A percentile compares a stretch with the other conserved stretches of the same genome.
Evolutionary conservation across 2,888 invertebrate species (phyloP).

Genomic region (Noctuana brunneofusca): DNA sequence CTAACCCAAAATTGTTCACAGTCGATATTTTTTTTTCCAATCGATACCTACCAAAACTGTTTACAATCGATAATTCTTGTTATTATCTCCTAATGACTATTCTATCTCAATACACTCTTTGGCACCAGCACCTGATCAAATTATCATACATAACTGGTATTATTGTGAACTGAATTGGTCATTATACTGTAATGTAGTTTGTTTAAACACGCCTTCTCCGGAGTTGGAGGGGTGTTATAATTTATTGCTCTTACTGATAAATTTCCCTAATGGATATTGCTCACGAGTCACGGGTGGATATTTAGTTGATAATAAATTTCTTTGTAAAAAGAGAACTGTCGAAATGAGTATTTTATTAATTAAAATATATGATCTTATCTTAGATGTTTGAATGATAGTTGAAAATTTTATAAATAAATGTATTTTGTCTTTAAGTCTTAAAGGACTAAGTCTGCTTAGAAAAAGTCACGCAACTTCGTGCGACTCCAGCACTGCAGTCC

Average conservation of each 20-base stretch:
- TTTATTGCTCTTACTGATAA: constrained; percentile 74
- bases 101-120: constrained; percentile 47
- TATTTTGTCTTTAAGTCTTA: no score
- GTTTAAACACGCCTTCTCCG: constrained; percentile 72
- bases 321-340: background rate
- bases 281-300: constrained; percentile 12
- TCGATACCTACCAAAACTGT: no score
- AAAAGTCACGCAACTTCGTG: no score
- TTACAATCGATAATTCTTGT: background rate
- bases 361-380: no score
- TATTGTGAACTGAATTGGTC: constrained; percentile 62
- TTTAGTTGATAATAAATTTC: background rate
- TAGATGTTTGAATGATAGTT: no score
- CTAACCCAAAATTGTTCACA: no score
- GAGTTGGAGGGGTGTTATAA: constrained; percentile 49
- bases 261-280: constrained; percentile 55
- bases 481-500: no score
- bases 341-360: no score
- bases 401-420: no score
- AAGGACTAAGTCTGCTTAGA: no score
- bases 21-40: no score
- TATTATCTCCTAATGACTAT: constrained; percentile 46
- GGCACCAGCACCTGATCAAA: constrained; percentile 49
- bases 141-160: constrained; percentile 47
- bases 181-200: constrained; percentile 74